Evolutionary conservation across 2,797 vertebrate genomes (phyloP), one percentile per base, ranked within the genome.

Genomic region (Meda fulgida): DNA sequence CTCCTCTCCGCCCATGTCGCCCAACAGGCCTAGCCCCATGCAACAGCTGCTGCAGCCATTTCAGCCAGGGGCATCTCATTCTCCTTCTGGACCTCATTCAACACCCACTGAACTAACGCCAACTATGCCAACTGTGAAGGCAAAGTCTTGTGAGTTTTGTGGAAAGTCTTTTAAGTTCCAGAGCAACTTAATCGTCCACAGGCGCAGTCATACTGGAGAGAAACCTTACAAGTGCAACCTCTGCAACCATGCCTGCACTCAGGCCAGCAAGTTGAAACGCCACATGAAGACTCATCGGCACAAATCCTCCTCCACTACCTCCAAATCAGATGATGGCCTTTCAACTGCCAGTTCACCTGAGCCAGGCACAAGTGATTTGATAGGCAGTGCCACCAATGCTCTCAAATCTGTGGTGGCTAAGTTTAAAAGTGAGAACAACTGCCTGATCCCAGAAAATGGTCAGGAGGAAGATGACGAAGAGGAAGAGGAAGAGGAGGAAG

Each of bases 211-310:
- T 95, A 99, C 98, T 0, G 98, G 98, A 84, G 98, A 99, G 93
- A 99, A 99, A 94, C 98, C 98, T 87, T 99, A 99, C 92, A 99
- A 99, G 92, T 99, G 98, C 95, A 97, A 96, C 94, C 96, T 99
- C 87, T 99, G 98, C 14, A 98, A 99, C 94, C 98, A 99, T 0
- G 98, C 98, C 77, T 99, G 98, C 94, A 99, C 98, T 4, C 98
- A 99, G 94, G 98, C 98, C 92, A 98, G 97, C 95, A 99, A 99
- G 92, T 95, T 99, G 85, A 99, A 99, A 91, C 96, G 98, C 87
- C 98, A 99, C 95, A 99, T 99, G 98, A 99, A 99, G 94, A 99
- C 98, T 0, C 98, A 99, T 93, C 97, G 97, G 95, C 97, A 98
- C 96, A 99, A 99, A 93, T 97, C 97, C 0, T 97, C 96, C 26